A percentile compares a stretch with the other conserved stretches of the same genome.
Evolutionary conservation across 2,888 invertebrate genomes (phyloP).

Genomic region (Podotricha telesiphe): DNA sequence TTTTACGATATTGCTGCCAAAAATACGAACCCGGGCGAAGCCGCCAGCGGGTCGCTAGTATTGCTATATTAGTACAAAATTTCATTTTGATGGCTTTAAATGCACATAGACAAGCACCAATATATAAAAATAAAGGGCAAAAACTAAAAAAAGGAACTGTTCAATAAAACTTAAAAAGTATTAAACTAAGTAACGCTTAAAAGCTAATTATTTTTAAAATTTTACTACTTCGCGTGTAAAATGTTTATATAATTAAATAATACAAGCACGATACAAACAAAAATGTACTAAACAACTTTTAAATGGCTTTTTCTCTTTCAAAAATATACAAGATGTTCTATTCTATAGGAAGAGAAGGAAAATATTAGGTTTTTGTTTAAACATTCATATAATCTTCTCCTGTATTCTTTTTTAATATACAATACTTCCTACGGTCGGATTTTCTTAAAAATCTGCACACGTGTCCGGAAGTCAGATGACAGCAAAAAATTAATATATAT

Average conservation of each 20-base stretch:
- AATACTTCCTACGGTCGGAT: no score
- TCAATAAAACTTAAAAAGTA: neutral
- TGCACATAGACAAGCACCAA: neutral
- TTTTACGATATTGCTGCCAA: no score
- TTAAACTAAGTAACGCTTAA: slow-evolving; percentile 12
- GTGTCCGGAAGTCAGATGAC: no score
- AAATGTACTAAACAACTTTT: neutral
- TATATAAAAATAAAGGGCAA: neutral
- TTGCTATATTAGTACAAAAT: no score
- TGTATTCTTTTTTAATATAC: no score
- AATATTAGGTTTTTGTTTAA: no score
- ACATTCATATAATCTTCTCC: no score
- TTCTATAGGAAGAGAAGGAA: neutral
- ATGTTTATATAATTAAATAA: neutral
- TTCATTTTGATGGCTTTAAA: no score
- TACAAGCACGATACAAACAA: neutral
- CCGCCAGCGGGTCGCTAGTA: no score
- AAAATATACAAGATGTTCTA: slow-evolving; percentile 20
- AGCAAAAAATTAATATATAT: no score
- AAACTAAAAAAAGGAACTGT: neutral
- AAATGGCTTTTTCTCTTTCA: slow-evolving; percentile 9
- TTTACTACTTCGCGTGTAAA: slow-evolving; percentile 11
- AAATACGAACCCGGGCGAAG: no score
- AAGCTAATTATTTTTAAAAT: neutral
- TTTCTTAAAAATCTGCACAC: no score